These are phyloP conservation scores for Amaurobius ferox DNA, from an alignment of 2,888 invertebrate species.

Conservation along the genomic window DNA sequence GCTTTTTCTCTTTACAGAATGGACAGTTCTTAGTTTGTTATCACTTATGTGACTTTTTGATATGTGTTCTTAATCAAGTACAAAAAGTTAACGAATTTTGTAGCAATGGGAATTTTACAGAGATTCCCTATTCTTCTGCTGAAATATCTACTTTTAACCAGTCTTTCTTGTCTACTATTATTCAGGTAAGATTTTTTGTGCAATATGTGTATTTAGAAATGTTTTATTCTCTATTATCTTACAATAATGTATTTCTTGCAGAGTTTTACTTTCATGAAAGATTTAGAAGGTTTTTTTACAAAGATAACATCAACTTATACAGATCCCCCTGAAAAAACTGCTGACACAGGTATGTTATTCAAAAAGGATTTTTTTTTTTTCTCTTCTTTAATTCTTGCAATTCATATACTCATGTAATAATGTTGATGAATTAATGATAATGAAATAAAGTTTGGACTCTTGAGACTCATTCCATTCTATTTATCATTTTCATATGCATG, in stretches of 20 bases:
- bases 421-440: too few relatives aligned
- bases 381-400: too few relatives aligned
- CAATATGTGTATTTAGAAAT: neutral
- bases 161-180: conserved; percentile 13
- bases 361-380: too few relatives aligned
- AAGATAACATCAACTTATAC: neutral
- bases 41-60: conserved; percentile 28
- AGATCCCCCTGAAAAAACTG: neutral
- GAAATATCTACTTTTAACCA: conserved; percentile 37
- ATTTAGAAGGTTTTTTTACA: neutral
- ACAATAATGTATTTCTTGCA: neutral
- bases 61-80: conserved; percentile 36
- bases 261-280: conserved; percentile 12
- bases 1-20: too few relatives aligned
- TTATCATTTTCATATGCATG: too few relatives aligned
- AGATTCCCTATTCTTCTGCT: conserved; percentile 23
- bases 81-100: conserved; percentile 16
- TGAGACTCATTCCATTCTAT: too few relatives aligned
- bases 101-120: neutral
- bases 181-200: conserved; percentile 17
- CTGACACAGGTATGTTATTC: too few relatives aligned
- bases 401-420: too few relatives aligned
- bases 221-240: neutral
- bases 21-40: conserved; percentile 35
- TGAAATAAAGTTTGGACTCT: too few relatives aligned